phyloP scores from a whole-genome alignment of 2,888 invertebrate species.

The Drosophila neonasuta region DNA sequence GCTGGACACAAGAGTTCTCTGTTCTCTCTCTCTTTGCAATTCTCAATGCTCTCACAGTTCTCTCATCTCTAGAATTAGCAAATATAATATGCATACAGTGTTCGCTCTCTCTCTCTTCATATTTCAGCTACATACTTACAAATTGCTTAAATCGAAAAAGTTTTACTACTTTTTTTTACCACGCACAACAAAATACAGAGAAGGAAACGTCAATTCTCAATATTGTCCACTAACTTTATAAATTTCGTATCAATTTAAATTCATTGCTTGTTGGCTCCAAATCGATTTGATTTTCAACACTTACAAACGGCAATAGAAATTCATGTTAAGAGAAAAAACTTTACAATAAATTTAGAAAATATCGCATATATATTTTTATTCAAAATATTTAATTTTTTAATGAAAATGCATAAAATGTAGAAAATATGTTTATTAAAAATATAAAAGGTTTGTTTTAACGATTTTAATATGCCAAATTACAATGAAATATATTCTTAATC shows the following conservation, averaged over 20 bases:
- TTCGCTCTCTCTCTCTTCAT: constrained; percentile 7
- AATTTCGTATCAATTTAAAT: not conserved
- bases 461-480: too few relatives aligned
- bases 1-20: constrained; percentile 6
- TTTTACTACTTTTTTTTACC: constrained; percentile 25
- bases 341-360: too few relatives aligned
- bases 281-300: not conserved
- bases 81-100: constrained; percentile 19
- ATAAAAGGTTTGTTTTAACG: too few relatives aligned
- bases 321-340: too few relatives aligned
- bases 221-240: not conserved
- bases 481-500: too few relatives aligned
- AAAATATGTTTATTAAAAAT: too few relatives aligned
- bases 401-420: too few relatives aligned
- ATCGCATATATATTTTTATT: too few relatives aligned
- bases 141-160: constrained; percentile 58
- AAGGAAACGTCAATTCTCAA: not conserved
- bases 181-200: not conserved
- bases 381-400: too few relatives aligned
- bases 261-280: not conserved
- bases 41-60: constrained; percentile 1
- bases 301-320: not conserved
- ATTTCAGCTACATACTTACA: constrained; percentile 28
- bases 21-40: not conserved
- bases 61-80: constrained; percentile 24